These are phyloP conservation scores for Nephrotoma appendiculata DNA, from an alignment of 2,888 invertebrate species.

Conservation along the genomic window DNA sequence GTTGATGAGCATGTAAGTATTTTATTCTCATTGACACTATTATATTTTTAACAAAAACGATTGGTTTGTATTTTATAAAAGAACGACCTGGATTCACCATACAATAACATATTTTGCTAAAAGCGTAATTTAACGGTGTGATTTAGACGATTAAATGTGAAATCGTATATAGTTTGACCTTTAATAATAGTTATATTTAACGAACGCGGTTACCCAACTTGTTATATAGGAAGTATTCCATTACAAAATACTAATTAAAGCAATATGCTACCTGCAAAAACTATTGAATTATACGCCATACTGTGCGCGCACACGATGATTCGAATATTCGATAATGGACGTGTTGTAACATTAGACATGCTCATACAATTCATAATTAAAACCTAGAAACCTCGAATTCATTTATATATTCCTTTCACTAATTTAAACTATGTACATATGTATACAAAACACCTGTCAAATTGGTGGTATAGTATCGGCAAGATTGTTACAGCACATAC, in stretches of 20 bases:
- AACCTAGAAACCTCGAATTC: not conserved
- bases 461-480: not conserved
- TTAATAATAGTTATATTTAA: no score
- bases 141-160: not conserved
- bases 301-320: not conserved
- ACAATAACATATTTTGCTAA: not conserved
- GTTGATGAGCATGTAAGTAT: slow-evolving; percentile 94
- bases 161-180: no score
- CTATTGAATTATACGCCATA: not conserved
- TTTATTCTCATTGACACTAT: not conserved
- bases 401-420: not conserved
- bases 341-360: not conserved
- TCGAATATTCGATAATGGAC: not conserved
- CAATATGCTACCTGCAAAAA: not conserved
- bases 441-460: not conserved
- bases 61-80: not conserved
- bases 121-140: not conserved
- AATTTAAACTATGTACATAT: not conserved
- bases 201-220: no score
- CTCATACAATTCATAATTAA: not conserved
- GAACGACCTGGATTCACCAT: not conserved
- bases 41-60: not conserved
- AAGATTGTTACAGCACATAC: not conserved
- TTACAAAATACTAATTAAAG: not conserved
- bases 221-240: not conserved